phyloP scores from a whole-genome alignment of 2,113 vertebrate genomes.

The Dermatemys mawii region DNA sequence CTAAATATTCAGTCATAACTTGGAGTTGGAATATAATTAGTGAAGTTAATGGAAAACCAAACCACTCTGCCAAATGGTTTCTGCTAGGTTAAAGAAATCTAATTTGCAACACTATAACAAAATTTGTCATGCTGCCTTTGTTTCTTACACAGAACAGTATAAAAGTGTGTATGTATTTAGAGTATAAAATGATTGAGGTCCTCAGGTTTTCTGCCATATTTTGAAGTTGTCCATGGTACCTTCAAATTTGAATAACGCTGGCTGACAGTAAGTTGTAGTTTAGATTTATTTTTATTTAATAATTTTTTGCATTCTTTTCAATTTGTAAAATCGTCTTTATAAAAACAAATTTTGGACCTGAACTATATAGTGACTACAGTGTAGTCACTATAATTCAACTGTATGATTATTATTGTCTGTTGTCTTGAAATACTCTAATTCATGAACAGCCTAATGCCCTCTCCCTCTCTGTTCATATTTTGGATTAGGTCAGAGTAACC shows the following conservation, averaged over 20 bases:
- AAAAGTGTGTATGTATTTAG: not conserved
- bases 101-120: constrained; percentile 56
- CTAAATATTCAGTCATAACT: constrained; percentile 66
- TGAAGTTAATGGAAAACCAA: constrained; percentile 67
- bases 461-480: not conserved
- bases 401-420: not conserved
- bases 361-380: too few relatives aligned
- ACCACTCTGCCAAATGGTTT: constrained; percentile 61
- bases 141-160: constrained; percentile 30
- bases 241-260: not conserved
- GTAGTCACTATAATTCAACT: not conserved
- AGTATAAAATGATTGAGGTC: not conserved
- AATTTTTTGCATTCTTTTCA: not conserved
- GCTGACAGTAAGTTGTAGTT: not conserved
- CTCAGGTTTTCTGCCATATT: not conserved
- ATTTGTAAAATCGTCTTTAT: not conserved
- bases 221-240: not conserved
- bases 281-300: not conserved
- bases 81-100: constrained; percentile 70
- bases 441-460: not conserved
- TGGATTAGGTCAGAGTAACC: not conserved
- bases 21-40: constrained; percentile 68
- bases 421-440: not conserved
- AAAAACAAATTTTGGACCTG: not conserved
- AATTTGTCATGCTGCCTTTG: constrained; percentile 48